Conservation (phyloP, 1,140 invertebrate species). For the Lepidurus apus region DNA sequence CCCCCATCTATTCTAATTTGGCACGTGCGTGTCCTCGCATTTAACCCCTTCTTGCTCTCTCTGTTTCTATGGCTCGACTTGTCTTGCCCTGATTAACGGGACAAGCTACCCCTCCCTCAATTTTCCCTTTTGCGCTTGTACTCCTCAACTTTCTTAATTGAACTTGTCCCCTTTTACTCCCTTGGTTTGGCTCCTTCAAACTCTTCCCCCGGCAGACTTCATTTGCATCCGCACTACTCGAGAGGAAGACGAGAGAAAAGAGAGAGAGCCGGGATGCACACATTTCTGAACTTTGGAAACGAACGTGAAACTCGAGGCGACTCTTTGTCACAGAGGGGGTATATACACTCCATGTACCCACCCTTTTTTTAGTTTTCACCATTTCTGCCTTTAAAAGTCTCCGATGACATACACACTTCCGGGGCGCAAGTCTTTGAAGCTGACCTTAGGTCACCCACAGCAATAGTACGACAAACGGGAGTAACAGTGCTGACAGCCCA, state of each 20-base stretch:
- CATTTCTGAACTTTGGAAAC: background rate
- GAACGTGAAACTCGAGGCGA: constrained; percentile 10
- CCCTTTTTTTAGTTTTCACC: background rate
- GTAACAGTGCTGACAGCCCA: constrained; percentile 7
- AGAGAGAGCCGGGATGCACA: background rate
- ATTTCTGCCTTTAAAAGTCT: background rate
- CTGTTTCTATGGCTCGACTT: constrained; percentile 17
- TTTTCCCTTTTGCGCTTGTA: background rate
- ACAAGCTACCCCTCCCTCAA: constrained; percentile 17
- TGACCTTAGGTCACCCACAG: constrained; percentile 4
- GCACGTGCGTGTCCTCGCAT: constrained; percentile 20
- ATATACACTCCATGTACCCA: background rate
- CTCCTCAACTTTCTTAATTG: constrained; percentile 19
- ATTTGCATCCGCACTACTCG: constrained; percentile 8
- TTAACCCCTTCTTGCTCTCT: constrained; percentile 1
- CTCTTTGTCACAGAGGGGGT: background rate
- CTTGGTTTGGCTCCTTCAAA: background rate
- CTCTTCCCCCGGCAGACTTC: background rate
- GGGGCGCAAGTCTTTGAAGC: constrained; percentile 11
- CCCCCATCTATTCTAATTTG: constrained; percentile 4
- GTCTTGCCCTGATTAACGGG: constrained; percentile 9
- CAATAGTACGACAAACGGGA: background rate
- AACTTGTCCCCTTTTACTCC: background rate
- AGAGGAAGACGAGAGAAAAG: background rate
- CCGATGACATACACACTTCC: constrained; percentile 9